phyloP scores from a whole-genome alignment of 1,140 invertebrate species.

The Proctacanthus coquilletti region DNA sequence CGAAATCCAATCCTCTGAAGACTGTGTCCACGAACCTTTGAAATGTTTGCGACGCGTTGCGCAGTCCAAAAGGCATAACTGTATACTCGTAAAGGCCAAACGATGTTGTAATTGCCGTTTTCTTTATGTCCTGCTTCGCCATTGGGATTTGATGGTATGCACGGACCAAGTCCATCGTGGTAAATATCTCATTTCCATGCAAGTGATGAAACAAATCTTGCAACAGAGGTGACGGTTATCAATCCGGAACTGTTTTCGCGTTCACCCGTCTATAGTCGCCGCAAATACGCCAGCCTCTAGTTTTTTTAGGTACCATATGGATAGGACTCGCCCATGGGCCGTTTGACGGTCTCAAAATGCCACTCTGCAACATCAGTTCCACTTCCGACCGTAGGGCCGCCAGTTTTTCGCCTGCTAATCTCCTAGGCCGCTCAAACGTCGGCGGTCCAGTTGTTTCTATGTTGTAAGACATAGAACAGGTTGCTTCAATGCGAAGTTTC shows the following conservation, averaged over 20 bases:
- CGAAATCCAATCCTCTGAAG: no score
- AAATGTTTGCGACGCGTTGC: slow-evolving; percentile 32
- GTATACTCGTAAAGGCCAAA: slow-evolving; percentile 27
- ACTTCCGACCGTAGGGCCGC: slow-evolving; percentile 13
- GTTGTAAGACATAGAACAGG: no score
- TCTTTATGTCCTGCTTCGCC: slow-evolving; percentile 16
- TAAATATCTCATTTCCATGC: slow-evolving; percentile 18
- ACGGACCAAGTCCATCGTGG: slow-evolving; percentile 26
- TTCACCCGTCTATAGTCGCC: slow-evolving; percentile 34
- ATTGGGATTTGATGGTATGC: slow-evolving; percentile 34
- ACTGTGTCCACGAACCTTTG: slow-evolving; percentile 33
- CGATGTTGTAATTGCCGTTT: slow-evolving; percentile 28
- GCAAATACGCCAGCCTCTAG: slow-evolving; percentile 21
- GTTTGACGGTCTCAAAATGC: slow-evolving; percentile 21
- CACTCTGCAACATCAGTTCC: slow-evolving; percentile 7
- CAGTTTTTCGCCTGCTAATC: slow-evolving; percentile 20
- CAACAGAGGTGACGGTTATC: neutral
- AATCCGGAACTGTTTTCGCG: slow-evolving; percentile 11
- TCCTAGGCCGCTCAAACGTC: slow-evolving; percentile 13
- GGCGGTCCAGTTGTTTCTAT: slow-evolving; percentile 18
- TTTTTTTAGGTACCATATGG: slow-evolving; percentile 27
- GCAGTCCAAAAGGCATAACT: slow-evolving; percentile 30
- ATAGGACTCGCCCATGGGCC: slow-evolving; percentile 32
- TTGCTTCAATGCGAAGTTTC: slow-evolving; percentile 2
- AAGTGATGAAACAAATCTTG: neutral